These are phyloP conservation scores for Campaea margaritaria DNA, from an alignment of 2,888 invertebrate genomes.

Conservation along the genomic window DNA sequence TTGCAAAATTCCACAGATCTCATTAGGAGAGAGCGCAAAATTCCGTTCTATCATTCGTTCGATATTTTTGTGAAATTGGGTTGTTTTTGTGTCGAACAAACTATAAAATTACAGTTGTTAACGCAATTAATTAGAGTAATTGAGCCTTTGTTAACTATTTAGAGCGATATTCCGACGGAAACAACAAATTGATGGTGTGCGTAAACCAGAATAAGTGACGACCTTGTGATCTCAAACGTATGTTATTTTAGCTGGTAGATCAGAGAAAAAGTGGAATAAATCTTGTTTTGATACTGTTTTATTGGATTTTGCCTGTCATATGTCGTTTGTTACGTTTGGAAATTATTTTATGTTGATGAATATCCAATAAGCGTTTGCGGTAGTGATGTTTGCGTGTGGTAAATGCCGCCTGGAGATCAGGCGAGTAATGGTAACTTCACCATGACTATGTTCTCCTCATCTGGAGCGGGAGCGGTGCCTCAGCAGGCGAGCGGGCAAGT, in stretches of 20 bases:
- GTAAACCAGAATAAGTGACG: constrained; percentile 55
- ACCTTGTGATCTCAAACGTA: constrained; percentile 68
- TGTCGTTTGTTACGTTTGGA: constrained; percentile 1
- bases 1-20: no score
- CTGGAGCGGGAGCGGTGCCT: constrained; percentile 78
- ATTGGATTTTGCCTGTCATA: constrained; percentile 8
- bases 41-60: constrained; percentile 52
- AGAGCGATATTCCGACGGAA: constrained; percentile 38
- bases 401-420: constrained; percentile 76
- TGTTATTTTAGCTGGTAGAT: constrained; percentile 68
- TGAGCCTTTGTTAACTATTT: constrained; percentile 39
- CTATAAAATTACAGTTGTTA: constrained; percentile 33
- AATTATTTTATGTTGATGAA: constrained; percentile 21
- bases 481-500: constrained; percentile 77
- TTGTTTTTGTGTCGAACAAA: constrained; percentile 69
- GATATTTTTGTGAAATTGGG: constrained; percentile 64
- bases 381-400: constrained; percentile 78
- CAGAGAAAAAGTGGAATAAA: constrained; percentile 54
- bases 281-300: constrained; percentile 20
- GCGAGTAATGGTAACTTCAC: constrained; percentile 63
- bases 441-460: constrained; percentile 77
- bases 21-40: not conserved
- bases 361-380: constrained; percentile 41
- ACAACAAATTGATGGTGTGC: constrained; percentile 43
- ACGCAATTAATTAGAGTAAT: constrained; percentile 46